Base-by-base conservation (phyloP, 2,888 invertebrate species). In the Drosophila subquinaria region DNA sequence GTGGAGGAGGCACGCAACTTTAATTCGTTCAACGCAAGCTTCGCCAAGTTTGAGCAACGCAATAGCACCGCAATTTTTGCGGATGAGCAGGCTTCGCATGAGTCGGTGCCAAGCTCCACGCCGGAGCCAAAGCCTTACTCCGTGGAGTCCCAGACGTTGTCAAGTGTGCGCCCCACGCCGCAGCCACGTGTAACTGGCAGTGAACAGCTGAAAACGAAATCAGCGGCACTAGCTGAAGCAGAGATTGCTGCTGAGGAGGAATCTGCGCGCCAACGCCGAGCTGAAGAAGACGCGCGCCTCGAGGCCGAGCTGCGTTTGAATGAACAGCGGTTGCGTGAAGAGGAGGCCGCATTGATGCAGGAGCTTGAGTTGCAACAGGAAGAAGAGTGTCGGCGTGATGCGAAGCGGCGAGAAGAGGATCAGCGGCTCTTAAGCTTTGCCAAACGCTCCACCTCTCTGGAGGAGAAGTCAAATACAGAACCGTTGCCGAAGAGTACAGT, bases 401-500 rank as follows among this genome's bases (percentile, higher is more conserved):
- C 85, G 10, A 91, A 92, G 50, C 85, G 91, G 0, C 82, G 81
- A 20, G 88, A 90, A 59, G 92, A 92, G 70, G 91, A 91, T 73
- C 86, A 88, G 38, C 68, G 83, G 33, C 73, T 91, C 23, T 64
- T 91, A 27, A 90, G 86, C 78, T 91, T 90, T 53, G 76, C 61
- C 57, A 89, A 84, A 48, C 89, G 89, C 8, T 79, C 92, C 53
- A 82, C 75, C 20, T 88, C 90, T 3, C n/a, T 47, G 42, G 66
- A 51, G 53, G 63, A 66, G 48, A 51, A 51, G 27, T 10, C 47
- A 17, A 36, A 42, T 15, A 11, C 30, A 15, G 33, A 60, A 30
- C n/a, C 30, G 8, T 8, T 30, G 30, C 30, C 6, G 30, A 30
- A 30, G 2, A 30, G 30, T 30, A 10, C 38, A 4, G 33, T 43